Evolutionary conservation across 2,113 vertebrate species (phyloP), one percentile per base, ranked within the genome.

Genomic region (Grallaria varia): DNA sequence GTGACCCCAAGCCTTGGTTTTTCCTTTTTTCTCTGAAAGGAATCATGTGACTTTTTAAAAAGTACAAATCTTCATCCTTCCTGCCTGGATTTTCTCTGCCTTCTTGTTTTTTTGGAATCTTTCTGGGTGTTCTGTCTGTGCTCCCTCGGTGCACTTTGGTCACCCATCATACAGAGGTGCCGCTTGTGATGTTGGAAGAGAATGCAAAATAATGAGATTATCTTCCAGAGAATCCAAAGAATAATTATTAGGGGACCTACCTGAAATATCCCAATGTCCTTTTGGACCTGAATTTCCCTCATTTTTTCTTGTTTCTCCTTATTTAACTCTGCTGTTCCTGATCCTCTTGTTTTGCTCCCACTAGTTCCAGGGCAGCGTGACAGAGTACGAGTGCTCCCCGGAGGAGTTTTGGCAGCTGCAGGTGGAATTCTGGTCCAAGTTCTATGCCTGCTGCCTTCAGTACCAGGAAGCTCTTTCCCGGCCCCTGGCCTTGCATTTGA

Each of bases 361-460:
- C 63, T 89, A 99, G 99, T 98, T 99, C 91, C 99, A 99, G 96
- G 97, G 98, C 97, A 99, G 98, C 6, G 97, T 99, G 87, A 99
- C 98, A 0, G 98, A 99, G 82, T 99, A 99, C 2, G 99, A 99
- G 97, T 99, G 99, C 92, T 99, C 99, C 4, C 99, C 98, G 52
- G 99, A 99, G 90, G 99, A 99, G 79, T 99, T 99, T 68, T 98
- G 98, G 20, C 98, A 98, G 93, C 97, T 99, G 66, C 99, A 99
- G 91, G 98, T 99, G 93, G 99, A 99, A 92, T 99, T 99, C 97
- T 99, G 99, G 99, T 99, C 99, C 81, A 99, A 98, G 96, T 99
- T 99, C 90, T 99, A 99, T 12, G 98, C 98, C 83, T 99, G 99
- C 90, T 99, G 99, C 90, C 98, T 99, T 40, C 99, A 99, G 96